Conservation (phyloP, 2,113 vertebrate genomes). For the Sciurus niger region DNA sequence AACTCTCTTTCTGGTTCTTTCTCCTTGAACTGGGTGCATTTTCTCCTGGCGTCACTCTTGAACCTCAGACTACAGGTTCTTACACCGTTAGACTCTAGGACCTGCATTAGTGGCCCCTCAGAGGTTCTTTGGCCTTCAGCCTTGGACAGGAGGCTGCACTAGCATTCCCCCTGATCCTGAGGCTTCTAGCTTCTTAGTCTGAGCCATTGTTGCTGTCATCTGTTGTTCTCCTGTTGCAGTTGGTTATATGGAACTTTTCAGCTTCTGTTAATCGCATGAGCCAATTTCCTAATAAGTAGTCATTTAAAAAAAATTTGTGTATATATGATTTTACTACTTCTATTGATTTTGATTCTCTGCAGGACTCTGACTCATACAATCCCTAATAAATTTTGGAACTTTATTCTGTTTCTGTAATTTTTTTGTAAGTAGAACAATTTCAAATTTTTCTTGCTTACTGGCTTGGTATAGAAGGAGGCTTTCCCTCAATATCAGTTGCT, state of each 20-base stretch:
- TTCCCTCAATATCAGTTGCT: neutral
- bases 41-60: neutral
- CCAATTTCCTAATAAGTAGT: neutral
- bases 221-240: neutral
- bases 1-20: neutral
- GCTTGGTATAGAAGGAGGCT: conserved; percentile 2
- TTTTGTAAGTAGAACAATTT: neutral
- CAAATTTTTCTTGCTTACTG: conserved; percentile 1
- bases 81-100: neutral
- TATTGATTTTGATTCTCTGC: too few species aligned
- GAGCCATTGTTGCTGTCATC: neutral
- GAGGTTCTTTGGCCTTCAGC: neutral
- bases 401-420: too few species aligned
- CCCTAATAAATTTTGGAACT: too few species aligned
- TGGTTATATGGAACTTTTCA: neutral
- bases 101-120: neutral
- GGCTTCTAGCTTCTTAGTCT: neutral
- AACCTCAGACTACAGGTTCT: too few species aligned
- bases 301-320: too few species aligned
- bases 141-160: neutral
- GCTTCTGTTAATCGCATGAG: too few species aligned
- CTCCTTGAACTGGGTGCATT: neutral
- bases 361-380: too few species aligned
- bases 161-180: neutral
- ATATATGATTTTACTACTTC: too few species aligned